These are phyloP conservation scores for Hydractinia symbiolongicarpus DNA, from an alignment of 30 jellyfish, hydroid and myxozoan species.

Conservation along the genomic window DNA sequence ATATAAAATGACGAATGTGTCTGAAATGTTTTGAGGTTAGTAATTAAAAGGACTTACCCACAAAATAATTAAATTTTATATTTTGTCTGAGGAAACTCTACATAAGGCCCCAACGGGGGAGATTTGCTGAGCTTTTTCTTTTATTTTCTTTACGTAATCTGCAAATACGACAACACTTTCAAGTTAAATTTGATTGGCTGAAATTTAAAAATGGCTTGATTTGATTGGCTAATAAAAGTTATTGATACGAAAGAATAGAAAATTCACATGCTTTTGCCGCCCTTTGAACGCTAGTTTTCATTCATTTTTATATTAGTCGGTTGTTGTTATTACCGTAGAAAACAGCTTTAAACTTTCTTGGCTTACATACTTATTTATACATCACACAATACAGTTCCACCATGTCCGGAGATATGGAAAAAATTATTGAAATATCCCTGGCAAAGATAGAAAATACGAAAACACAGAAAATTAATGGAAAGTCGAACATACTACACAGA, in stretches of 20 bases:
- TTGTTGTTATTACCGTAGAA: not conserved
- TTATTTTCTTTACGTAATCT: too few relatives aligned
- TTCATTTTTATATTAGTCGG: constrained; percentile 15
- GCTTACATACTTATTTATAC: not conserved
- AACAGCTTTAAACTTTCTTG: constrained; percentile 8
- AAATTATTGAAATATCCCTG: constrained; percentile 31
- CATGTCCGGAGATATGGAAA: constrained; percentile 15
- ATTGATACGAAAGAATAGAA: constrained; percentile 18
- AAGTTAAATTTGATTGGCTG: too few relatives aligned
- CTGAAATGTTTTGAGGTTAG: too few relatives aligned
- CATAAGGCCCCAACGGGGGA: too few relatives aligned
- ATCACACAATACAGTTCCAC: not conserved
- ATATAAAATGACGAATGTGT: too few relatives aligned
- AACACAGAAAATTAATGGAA: constrained; percentile 22
- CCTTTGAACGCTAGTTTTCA: constrained; percentile 23
- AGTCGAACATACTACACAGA: constrained; percentile 25
- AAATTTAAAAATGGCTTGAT: not conserved
- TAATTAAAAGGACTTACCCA: too few relatives aligned
- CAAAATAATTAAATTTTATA: too few relatives aligned
- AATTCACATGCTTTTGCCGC: constrained; percentile 40
- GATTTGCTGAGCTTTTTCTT: too few relatives aligned
- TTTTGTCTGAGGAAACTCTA: too few relatives aligned
- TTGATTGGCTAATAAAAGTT: constrained; percentile 19
- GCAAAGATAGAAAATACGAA: constrained; percentile 28
- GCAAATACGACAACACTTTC: too few relatives aligned